Conservation (phyloP, 2,888 invertebrate species). For the Oeneis ivallda region DNA sequence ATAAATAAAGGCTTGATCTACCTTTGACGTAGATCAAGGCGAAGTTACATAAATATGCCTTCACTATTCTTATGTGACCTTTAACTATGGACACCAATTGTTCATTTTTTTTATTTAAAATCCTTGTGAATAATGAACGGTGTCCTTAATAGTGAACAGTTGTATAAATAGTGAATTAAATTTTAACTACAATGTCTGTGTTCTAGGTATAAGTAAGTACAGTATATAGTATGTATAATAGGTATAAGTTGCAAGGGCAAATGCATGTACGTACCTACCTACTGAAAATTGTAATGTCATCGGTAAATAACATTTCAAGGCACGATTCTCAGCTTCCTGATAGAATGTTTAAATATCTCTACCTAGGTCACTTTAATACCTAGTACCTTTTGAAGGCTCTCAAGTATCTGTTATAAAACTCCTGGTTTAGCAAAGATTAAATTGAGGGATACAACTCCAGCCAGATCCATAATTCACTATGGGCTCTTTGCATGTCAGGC, state of each 20-base stretch:
- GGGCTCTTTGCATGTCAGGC: no score
- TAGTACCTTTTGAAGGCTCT: no score
- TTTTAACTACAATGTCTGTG: conserved; percentile 38
- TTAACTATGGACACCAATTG: conserved; percentile 65
- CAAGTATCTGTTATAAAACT: neutral
- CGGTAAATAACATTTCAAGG: conserved; percentile 35
- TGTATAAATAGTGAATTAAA: conserved; percentile 64
- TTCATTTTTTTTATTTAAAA: conserved; percentile 61
- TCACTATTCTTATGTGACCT: conserved; percentile 65
- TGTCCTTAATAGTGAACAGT: conserved; percentile 66
- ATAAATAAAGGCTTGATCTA: conserved; percentile 37
- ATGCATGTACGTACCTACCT: conserved; percentile 8
- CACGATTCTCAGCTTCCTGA: conserved; percentile 17
- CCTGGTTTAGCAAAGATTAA: no score
- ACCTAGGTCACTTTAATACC: neutral
- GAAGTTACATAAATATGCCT: conserved; percentile 56
- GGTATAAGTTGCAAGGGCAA: conserved; percentile 32
- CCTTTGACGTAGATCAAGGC: conserved; percentile 64
- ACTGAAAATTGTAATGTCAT: conserved; percentile 32
- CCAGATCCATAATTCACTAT: no score
- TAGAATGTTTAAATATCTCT: neutral
- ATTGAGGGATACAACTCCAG: no score
- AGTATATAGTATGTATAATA: no score
- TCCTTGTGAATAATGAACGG: conserved; percentile 73
- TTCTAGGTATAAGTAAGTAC: conserved; percentile 24